Evolutionary conservation across 1,140 invertebrate species (phyloP).

Genomic region (Aphelenchoides fujianensis): DNA sequence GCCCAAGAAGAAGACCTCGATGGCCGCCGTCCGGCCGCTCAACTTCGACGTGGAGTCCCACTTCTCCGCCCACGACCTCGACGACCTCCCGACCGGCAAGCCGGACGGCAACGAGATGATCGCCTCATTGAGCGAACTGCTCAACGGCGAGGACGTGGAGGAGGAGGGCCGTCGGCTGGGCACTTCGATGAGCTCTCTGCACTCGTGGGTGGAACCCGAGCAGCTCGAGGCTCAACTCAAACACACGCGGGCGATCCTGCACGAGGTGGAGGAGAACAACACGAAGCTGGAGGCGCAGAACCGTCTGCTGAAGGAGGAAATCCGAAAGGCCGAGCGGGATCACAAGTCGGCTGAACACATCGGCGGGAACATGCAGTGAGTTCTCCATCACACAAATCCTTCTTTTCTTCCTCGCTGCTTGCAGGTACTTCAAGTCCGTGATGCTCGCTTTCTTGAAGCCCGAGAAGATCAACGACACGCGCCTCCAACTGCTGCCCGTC

Average conservation of each 20-base stretch:
- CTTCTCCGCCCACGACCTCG: not conserved
- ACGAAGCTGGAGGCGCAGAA: conserved; percentile 33
- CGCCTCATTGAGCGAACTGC: conserved; percentile 6
- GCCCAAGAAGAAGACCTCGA: not conserved
- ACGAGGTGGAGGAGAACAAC: conserved; percentile 38
- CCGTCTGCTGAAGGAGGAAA: conserved; percentile 38
- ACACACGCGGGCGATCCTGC: conserved; percentile 36
- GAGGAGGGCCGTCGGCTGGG: not conserved
- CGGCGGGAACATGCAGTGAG: conserved; percentile 25
- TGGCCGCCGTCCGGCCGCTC: not conserved
- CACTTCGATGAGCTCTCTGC: not conserved
- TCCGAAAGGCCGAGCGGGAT: conserved; percentile 36
- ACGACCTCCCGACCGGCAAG: not conserved
- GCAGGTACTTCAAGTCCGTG: conserved; percentile 41
- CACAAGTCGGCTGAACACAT: conserved; percentile 36
- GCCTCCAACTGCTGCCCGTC: conserved; percentile 32
- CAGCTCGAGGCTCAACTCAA: conserved; percentile 22
- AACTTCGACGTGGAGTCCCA: not conserved
- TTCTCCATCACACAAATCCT: not conserved
- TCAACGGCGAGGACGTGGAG: not conserved
- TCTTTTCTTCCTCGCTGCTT: not conserved
- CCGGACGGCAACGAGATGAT: not conserved
- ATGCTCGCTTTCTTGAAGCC: conserved; percentile 41
- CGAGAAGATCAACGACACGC: conserved; percentile 39
- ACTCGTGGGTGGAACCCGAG: conserved; percentile 12